Evolutionary conservation across 2,888 invertebrate genomes (phyloP).

Genomic region (Xestia ashworthii): DNA sequence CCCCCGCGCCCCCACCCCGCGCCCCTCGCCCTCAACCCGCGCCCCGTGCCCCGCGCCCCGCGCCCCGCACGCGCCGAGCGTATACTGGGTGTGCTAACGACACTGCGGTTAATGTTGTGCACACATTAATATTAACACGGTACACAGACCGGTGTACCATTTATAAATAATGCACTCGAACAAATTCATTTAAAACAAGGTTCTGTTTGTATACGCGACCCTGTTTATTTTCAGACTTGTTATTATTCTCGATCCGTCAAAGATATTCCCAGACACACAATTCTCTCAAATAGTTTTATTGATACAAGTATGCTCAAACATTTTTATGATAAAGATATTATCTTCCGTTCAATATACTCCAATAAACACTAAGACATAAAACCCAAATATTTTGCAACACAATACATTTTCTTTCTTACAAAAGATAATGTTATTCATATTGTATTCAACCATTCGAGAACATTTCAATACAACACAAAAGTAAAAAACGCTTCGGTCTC

Average conservation of each 20-base stretch:
- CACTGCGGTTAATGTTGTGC: constrained; percentile 62
- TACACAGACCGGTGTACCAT: constrained; percentile 37
- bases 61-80: constrained; percentile 12
- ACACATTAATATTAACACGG: constrained; percentile 59
- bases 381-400: constrained; percentile 41
- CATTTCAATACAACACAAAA: constrained; percentile 50
- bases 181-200: constrained; percentile 40
- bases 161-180: constrained; percentile 49
- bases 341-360: constrained; percentile 37
- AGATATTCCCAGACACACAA: neutral
- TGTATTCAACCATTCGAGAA: constrained; percentile 52
- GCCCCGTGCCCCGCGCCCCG: neutral
- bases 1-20: neutral
- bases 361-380: constrained; percentile 53
- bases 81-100: constrained; percentile 54
- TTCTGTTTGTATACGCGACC: neutral
- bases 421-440: constrained; percentile 55
- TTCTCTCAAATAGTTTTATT: constrained; percentile 12
- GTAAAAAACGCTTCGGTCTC: constrained; percentile 47
- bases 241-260: neutral
- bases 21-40: neutral
- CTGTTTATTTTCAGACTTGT: constrained; percentile 12
- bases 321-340: constrained; percentile 37
- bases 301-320: constrained; percentile 5
- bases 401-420: constrained; percentile 53